These are phyloP conservation scores for Paragorgia papillata DNA, from an alignment of 92 coral and sea anemone genomes.

Conservation along the genomic window DNA sequence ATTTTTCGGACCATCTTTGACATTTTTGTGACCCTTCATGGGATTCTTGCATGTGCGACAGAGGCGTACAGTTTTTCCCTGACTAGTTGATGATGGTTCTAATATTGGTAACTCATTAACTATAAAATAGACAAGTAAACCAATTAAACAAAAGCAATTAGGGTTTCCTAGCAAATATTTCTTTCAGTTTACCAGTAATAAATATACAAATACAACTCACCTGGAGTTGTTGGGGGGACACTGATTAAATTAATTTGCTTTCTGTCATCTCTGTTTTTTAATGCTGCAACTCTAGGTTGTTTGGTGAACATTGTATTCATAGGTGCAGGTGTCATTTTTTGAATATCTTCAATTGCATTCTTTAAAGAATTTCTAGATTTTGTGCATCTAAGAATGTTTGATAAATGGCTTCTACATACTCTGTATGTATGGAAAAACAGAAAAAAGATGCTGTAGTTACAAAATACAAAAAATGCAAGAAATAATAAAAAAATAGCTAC, in stretches of 20 bases:
- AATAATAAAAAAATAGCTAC: no score
- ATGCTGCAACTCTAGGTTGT: constrained; percentile 49
- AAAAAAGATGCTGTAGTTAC: no score
- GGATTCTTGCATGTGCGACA: constrained; percentile 17
- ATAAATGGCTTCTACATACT: constrained; percentile 46
- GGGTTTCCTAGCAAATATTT: no score
- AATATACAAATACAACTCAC: no score
- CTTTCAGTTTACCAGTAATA: no score
- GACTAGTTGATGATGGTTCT: no score
- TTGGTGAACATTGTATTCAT: constrained; percentile 55
- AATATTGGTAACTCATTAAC: no score
- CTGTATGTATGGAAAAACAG: constrained; percentile 1
- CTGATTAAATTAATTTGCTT: constrained; percentile 25
- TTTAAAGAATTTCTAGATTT: not conserved
- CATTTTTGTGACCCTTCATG: constrained; percentile 13
- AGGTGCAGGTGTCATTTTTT: constrained; percentile 50
- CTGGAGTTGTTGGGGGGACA: constrained; percentile 52
- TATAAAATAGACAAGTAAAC: no score
- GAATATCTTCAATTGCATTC: constrained; percentile 5
- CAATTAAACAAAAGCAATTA: no score
- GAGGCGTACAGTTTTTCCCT: constrained; percentile 1
- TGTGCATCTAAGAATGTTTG: constrained; percentile 22
- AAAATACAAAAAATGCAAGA: no score
- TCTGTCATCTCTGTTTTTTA: constrained; percentile 39
- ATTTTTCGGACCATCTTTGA: constrained; percentile 19